Evolutionary conservation across 2,113 vertebrate species (phyloP).

Genomic region (Myxocyprinus asiaticus): DNA sequence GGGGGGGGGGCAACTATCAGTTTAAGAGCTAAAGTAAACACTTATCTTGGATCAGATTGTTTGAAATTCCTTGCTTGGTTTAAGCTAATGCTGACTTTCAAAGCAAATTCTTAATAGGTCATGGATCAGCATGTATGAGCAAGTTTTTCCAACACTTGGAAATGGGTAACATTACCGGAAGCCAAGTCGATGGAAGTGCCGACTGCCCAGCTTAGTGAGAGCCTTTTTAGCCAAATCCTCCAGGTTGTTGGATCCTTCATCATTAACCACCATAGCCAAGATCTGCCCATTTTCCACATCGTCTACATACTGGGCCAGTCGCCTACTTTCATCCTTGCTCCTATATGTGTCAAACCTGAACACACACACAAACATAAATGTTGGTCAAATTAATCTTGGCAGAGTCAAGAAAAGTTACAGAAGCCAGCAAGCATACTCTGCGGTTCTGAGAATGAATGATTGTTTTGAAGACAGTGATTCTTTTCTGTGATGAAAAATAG

Average conservation of each 20-base stretch:
- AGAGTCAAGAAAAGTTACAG: constrained; percentile 4
- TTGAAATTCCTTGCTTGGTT: neutral
- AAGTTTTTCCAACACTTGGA: too few species aligned
- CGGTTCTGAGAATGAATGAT: constrained; percentile 20
- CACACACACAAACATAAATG: constrained; percentile 23
- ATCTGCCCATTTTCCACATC: constrained; percentile 79
- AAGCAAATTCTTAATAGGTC: neutral
- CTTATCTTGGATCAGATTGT: neutral
- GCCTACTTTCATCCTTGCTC: constrained; percentile 85
- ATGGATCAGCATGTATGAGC: neutral
- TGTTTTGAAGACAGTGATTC: constrained; percentile 22
- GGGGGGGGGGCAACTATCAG: too few species aligned
- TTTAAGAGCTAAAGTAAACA: too few species aligned
- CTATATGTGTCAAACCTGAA: constrained; percentile 93
- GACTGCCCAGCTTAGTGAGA: constrained; percentile 87
- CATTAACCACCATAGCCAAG: constrained; percentile 88
- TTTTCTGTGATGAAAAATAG: constrained; percentile 19
- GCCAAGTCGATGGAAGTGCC: constrained; percentile 85
- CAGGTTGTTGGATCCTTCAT: constrained; percentile 92
- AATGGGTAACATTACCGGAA: constrained; percentile 82
- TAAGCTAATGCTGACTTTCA: neutral
- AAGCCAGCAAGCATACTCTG: constrained; percentile 42
- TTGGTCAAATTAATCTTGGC: constrained; percentile 39
- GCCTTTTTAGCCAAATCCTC: constrained; percentile 87
- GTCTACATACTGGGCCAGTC: constrained; percentile 85